Evolutionary conservation across 2,888 invertebrate genomes (phyloP).

Genomic region (Sarcophaga carnaria): DNA sequence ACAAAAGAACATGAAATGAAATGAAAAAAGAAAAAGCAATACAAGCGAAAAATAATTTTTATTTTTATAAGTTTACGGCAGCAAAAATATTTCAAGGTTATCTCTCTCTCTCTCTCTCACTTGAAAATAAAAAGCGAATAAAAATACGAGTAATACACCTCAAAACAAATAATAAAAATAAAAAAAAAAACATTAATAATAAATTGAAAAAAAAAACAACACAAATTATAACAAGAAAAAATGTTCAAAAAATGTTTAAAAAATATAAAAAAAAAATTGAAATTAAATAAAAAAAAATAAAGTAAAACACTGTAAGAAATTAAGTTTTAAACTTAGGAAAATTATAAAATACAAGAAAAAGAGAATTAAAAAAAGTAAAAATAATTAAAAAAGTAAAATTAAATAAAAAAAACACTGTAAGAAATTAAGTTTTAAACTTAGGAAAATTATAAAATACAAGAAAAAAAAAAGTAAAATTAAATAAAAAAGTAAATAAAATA

Average conservation of each 20-base stretch:
- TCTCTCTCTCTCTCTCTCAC: slow-evolving; percentile 48
- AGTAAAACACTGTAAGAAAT: slow-evolving; percentile 52
- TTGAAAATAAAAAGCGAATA: slow-evolving; percentile 36
- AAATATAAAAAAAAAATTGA: too few species aligned
- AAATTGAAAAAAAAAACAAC: not conserved
- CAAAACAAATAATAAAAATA: slow-evolving; percentile 27
- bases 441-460: too few species aligned
- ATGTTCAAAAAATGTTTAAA: too few species aligned
- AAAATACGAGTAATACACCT: slow-evolving; percentile 36
- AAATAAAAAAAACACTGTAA: slow-evolving; percentile 1
- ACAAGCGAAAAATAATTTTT: slow-evolving; percentile 45
- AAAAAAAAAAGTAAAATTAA: too few species aligned
- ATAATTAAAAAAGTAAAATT: too few species aligned
- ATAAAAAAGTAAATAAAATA: too few species aligned
- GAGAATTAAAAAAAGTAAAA: too few species aligned
- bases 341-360: not conserved
- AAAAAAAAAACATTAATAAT: slow-evolving; percentile 7
- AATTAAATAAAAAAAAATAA: too few species aligned
- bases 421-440: too few species aligned
- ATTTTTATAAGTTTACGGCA: slow-evolving; percentile 57
- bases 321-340: not conserved
- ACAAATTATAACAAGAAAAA: too few species aligned
- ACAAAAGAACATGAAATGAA: slow-evolving; percentile 16
- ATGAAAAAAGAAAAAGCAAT: slow-evolving; percentile 29
- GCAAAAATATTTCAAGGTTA: slow-evolving; percentile 69